These are phyloP conservation scores for Onthophagus taurus DNA, from an alignment of 1,140 invertebrate species.

Conservation along the genomic window DNA sequence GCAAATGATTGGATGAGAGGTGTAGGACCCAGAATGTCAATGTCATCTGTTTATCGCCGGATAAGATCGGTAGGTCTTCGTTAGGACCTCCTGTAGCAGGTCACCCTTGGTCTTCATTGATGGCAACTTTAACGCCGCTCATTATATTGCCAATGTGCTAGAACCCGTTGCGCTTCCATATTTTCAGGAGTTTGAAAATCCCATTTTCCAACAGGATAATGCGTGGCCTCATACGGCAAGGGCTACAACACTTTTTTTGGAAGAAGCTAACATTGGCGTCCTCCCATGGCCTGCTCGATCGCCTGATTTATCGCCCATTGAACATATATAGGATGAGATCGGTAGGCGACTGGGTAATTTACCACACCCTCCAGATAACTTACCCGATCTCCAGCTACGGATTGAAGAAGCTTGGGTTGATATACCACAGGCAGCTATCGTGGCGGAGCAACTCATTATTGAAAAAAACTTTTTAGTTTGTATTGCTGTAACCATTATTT, in stretches of 20 bases:
- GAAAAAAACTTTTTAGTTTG: too few relatives aligned
- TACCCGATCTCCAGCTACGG: too few relatives aligned
- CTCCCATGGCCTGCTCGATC: too few relatives aligned
- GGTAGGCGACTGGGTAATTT: too few relatives aligned
- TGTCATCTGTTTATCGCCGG: slow-evolving; percentile 1
- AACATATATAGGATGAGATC: too few relatives aligned
- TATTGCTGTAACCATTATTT: too few relatives aligned
- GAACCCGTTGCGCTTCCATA: slow-evolving; percentile 7
- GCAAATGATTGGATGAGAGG: too few relatives aligned
- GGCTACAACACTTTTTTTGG: slow-evolving; percentile 5
- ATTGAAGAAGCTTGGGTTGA: not conserved
- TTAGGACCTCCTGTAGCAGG: not conserved
- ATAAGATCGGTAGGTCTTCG: not conserved
- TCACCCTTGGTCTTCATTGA: not conserved
- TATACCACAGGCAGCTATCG: too few relatives aligned
- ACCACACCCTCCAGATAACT: too few relatives aligned
- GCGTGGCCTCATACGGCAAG: slow-evolving; percentile 1
- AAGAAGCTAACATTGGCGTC: not conserved
- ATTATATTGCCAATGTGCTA: slow-evolving; percentile 8
- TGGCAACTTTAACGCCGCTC: not conserved
- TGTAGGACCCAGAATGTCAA: too few relatives aligned
- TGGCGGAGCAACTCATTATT: too few relatives aligned
- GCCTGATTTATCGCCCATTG: too few relatives aligned
- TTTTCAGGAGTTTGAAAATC: slow-evolving; percentile 6
- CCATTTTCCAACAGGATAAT: slow-evolving; percentile 11